A percentile compares a stretch with the other conserved stretches of the same genome.
phyloP scores from a whole-genome alignment of 2,113 vertebrate genomes.

The Planiliza haematocheilus region DNA sequence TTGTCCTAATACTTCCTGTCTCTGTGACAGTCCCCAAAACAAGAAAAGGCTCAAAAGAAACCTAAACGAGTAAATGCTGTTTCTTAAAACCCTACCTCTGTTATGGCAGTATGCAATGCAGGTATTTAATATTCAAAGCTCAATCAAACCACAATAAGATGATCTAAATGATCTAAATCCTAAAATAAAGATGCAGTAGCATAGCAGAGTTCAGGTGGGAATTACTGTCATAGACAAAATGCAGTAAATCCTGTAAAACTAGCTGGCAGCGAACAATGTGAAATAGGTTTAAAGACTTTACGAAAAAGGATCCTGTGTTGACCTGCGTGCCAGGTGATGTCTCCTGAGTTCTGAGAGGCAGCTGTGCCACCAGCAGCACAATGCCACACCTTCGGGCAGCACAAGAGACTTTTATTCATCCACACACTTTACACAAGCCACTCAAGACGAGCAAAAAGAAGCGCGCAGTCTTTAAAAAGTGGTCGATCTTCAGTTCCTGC shows the following conservation, averaged over 20 bases:
- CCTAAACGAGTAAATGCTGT: too few species aligned
- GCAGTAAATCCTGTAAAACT: not conserved
- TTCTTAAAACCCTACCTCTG: too few species aligned
- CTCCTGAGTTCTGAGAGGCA: conserved; percentile 58
- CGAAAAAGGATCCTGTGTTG: not conserved
- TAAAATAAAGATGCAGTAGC: too few species aligned
- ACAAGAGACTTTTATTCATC: conserved; percentile 71
- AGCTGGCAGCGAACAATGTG: not conserved
- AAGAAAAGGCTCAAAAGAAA: too few species aligned
- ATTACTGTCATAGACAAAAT: not conserved
- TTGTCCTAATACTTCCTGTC: too few species aligned
- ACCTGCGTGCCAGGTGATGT: conserved; percentile 71
- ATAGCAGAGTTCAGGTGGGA: not conserved
- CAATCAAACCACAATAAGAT: too few species aligned
- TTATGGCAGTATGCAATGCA: too few species aligned
- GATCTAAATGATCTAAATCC: too few species aligned
- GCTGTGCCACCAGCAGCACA: conserved; percentile 69
- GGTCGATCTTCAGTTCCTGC: conserved; percentile 62
- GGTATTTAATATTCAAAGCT: too few species aligned
- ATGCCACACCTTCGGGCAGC: conserved; percentile 61
- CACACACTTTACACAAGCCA: conserved; percentile 63
- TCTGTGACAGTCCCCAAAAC: too few species aligned
- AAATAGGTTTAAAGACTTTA: not conserved
- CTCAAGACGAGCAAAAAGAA: conserved; percentile 67
- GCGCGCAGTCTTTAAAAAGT: conserved; percentile 69